Base-by-base conservation (phyloP, 1,140 invertebrate genomes). In the Ruditapes philippinarum region DNA sequence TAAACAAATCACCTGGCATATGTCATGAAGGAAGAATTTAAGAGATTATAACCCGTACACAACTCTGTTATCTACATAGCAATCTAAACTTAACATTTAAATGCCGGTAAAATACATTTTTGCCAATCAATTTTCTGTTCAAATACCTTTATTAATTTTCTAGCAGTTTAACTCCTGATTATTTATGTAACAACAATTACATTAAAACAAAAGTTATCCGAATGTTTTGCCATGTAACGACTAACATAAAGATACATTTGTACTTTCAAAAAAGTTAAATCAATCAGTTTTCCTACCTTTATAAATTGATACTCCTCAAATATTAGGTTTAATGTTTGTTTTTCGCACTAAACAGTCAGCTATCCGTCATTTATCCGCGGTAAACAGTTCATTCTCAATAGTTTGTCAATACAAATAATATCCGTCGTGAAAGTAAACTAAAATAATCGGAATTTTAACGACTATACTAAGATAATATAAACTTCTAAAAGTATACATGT, bases 381-480 rank as follows among this genome's bases (percentile, higher is more conserved):
- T 78, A 87, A 87, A 78, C 84, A 57, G n/a, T 31, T 54, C 65
- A 85, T 36, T 60, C 49, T 74, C 25, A 33, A 51, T 54, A 51
- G 0, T 57, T 17, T 65, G 60, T 62, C 33, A 82, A 42, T 40
- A 1, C 42, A 82, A 82, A 82, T 33, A 60, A 38, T 42, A 38
- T 45, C 45, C 38, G 38, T 28, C 57, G 25, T 7, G 22, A 57
- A 57, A 11, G 51, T 22, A 57, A 57, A 57, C 51, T 57, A 22
- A 22, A 38, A 40, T 17, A 25, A 49, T 78, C 36, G 1, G 14
- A 49, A 78, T 3, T 51, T 31, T 51, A 19, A 49, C 25, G 38
- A 78, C 1, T 19, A 25, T 3, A 51, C 25, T 45, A 51, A 12
- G 19, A 33, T 49, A 49, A 19, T 25, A 40, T 54, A 28, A 65